Evolutionary conservation across 2,113 vertebrate genomes (phyloP).

Genomic region (Corydoras sp.): DNA sequence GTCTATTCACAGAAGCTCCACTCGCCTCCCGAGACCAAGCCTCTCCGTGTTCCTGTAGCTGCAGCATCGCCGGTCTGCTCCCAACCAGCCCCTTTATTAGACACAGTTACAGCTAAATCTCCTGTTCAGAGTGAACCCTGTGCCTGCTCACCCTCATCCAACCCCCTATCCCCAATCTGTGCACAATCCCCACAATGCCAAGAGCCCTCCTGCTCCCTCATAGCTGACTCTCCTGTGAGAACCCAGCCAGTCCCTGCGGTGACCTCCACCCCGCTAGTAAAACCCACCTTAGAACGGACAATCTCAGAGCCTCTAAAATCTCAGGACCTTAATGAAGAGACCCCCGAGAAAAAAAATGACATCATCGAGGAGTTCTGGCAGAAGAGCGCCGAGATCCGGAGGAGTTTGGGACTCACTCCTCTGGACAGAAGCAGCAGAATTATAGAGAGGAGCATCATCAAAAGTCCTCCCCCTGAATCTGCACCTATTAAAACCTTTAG

Average conservation of each 20-base stretch:
- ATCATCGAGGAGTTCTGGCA: slow-evolving; percentile 95
- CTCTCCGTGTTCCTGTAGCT: slow-evolving; percentile 38
- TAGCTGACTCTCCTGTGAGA: slow-evolving; percentile 78
- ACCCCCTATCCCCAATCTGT: slow-evolving; percentile 79
- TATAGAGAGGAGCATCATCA: slow-evolving; percentile 57
- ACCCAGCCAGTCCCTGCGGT: slow-evolving; percentile 79
- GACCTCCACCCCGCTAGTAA: slow-evolving; percentile 76
- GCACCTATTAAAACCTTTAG: slow-evolving; percentile 59
- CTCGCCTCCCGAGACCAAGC: slow-evolving; percentile 42
- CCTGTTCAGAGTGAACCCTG: slow-evolving; percentile 56
- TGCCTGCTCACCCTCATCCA: slow-evolving; percentile 56
- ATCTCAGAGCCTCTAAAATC: slow-evolving; percentile 49
- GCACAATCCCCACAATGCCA: slow-evolving; percentile 80
- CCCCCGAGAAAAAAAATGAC: slow-evolving; percentile 74
- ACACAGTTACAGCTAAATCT: slow-evolving; percentile 60
- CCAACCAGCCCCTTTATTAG: slow-evolving; percentile 73
- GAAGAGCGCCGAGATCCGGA: slow-evolving; percentile 92
- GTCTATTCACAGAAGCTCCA: slow-evolving; percentile 43
- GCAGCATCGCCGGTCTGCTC: slow-evolving; percentile 69
- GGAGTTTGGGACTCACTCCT: slow-evolving; percentile 83
- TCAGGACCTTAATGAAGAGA: slow-evolving; percentile 61
- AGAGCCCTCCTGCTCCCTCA: slow-evolving; percentile 69
- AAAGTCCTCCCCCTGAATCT: slow-evolving; percentile 37
- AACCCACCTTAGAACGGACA: slow-evolving; percentile 54
- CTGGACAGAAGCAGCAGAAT: slow-evolving; percentile 72